Conservation (phyloP, 2,888 invertebrate species). For the Noctua janthe region DNA sequence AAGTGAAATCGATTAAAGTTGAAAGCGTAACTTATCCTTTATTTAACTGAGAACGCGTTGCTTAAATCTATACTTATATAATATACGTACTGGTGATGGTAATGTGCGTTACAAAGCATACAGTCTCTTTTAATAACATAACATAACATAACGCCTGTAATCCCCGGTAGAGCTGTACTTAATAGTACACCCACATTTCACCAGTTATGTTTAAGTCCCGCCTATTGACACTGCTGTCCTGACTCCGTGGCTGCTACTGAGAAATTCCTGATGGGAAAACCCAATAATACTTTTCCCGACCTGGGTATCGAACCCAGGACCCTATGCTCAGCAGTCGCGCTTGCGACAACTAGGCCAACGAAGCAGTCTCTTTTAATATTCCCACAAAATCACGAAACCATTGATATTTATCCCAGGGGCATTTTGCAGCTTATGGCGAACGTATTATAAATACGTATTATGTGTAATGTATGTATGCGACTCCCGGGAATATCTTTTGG, state of each 20-base stretch:
- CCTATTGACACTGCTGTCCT: too few species aligned
- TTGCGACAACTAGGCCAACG: too few species aligned
- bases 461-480: conserved; percentile 60
- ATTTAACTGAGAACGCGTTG: conserved; percentile 34
- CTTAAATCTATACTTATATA: conserved; percentile 29
- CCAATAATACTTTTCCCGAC: too few species aligned
- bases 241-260: too few species aligned
- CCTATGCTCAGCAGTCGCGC: too few species aligned
- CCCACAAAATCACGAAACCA: conserved; percentile 56
- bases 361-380: conserved; percentile 46
- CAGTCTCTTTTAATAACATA: conserved; percentile 39
- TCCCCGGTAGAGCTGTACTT: too few species aligned
- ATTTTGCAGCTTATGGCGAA: conserved; percentile 60
- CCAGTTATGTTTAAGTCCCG: too few species aligned
- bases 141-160: too few species aligned
- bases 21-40: conserved; percentile 49
- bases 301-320: too few species aligned
- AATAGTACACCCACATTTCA: too few species aligned
- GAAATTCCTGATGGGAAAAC: too few species aligned
- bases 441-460: conserved; percentile 66
- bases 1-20: conserved; percentile 48
- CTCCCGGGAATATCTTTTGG: conserved; percentile 66
- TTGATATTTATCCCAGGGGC: conserved; percentile 60
- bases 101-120: background rate
- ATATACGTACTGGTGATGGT: background rate